These are phyloP conservation scores for Mythimna albipuncta DNA, from an alignment of 2,888 invertebrate genomes.

Conservation along the genomic window DNA sequence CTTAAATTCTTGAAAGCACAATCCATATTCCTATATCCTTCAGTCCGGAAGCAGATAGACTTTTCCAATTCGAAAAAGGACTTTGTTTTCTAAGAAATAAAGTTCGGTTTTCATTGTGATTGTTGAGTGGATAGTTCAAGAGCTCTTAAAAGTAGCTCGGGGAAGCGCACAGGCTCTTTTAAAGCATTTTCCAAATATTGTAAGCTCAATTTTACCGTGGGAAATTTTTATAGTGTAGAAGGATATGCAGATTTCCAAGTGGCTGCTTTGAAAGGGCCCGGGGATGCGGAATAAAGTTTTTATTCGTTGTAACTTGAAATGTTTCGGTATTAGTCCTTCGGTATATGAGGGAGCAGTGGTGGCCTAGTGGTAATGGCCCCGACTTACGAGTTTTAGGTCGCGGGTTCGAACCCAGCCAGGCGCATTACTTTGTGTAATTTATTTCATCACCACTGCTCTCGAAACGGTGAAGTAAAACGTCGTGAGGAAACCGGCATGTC, in stretches of 20 bases:
- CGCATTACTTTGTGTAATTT: too few relatives aligned
- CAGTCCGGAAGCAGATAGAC: not conserved
- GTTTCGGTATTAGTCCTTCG: too few relatives aligned
- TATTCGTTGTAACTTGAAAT: not conserved
- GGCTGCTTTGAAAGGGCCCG: not conserved
- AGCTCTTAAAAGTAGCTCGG: slow-evolving; percentile 42
- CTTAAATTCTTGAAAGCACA: fast-evolving
- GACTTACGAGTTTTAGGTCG: too few relatives aligned
- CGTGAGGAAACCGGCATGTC: too few relatives aligned
- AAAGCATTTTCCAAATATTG: slow-evolving; percentile 62
- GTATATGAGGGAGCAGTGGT: too few relatives aligned
- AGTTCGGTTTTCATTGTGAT: slow-evolving; percentile 12
- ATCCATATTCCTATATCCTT: not conserved
- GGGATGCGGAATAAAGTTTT: not conserved
- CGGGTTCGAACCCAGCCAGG: too few relatives aligned
- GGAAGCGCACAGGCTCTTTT: slow-evolving; percentile 49
- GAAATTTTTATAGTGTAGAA: slow-evolving; percentile 19
- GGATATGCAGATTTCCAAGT: not conserved
- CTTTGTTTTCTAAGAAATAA: fast-evolving
- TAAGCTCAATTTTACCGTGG: slow-evolving; percentile 53
- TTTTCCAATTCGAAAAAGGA: not conserved
- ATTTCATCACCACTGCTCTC: too few relatives aligned
- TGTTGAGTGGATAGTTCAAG: slow-evolving; percentile 40
- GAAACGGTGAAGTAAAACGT: too few relatives aligned
- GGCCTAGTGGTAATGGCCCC: too few relatives aligned